Evolutionary conservation across 2,113 vertebrate genomes (phyloP).

Genomic region (Pomatorhinus ruficollis): DNA sequence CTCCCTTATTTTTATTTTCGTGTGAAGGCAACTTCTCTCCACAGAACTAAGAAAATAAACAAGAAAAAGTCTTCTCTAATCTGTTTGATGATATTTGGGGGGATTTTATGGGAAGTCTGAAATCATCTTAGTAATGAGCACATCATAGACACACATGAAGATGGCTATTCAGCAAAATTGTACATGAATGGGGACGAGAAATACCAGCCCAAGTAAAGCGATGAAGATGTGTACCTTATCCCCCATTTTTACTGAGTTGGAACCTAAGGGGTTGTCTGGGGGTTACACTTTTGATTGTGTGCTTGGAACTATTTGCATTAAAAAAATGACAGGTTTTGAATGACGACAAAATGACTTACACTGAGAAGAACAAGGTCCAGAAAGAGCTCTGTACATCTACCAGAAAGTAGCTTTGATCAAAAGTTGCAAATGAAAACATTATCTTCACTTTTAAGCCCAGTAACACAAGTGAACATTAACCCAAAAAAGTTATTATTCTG

Average conservation of each 20-base stretch:
- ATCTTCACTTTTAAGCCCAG: background rate
- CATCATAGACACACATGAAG: background rate
- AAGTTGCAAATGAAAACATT: background rate
- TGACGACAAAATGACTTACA: background rate
- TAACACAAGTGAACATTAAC: background rate
- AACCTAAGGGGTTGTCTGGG: background rate
- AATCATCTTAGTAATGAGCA: background rate
- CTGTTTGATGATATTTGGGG: too few relatives aligned
- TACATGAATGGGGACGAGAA: background rate
- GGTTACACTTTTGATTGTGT: background rate
- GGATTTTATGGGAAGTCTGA: background rate
- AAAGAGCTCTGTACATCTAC: background rate
- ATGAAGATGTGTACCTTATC: background rate
- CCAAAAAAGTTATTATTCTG: background rate
- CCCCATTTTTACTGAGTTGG: background rate
- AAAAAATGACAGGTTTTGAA: background rate
- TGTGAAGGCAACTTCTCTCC: background rate
- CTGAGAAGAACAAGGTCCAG: background rate
- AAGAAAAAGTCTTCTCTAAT: background rate
- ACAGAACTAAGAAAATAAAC: background rate
- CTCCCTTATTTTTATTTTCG: background rate
- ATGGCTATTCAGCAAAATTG: background rate
- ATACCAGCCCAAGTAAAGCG: background rate
- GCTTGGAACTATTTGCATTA: background rate
- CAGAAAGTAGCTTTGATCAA: background rate